A percentile compares a stretch with the other conserved stretches of the same genome.
Conservation (phyloP, 2,797 vertebrate species). For the Diplodus puntazzo region DNA sequence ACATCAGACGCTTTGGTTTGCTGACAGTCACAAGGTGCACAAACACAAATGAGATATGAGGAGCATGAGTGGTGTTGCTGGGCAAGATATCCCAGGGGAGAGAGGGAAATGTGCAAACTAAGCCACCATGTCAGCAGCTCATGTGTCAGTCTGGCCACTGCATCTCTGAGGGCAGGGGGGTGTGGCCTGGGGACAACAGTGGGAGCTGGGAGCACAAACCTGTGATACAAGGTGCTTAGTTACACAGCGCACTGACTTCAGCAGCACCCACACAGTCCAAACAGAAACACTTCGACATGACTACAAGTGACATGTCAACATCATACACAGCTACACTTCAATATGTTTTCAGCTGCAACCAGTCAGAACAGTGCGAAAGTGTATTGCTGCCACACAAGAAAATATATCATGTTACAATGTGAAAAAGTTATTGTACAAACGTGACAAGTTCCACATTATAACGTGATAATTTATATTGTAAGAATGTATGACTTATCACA, state of each 20-base stretch:
- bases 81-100: slow-evolving; percentile 56
- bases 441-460: no score
- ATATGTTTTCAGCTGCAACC: neutral
- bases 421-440: no score
- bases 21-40: slow-evolving; percentile 35
- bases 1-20: slow-evolving; percentile 24
- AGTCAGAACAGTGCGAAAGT: neutral
- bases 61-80: slow-evolving; percentile 54
- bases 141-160: slow-evolving; percentile 56
- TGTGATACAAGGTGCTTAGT: slow-evolving; percentile 41
- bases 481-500: no score
- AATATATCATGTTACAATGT: no score
- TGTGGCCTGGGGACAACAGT: slow-evolving; percentile 20
- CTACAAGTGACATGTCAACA: neutral
- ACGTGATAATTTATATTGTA: no score
- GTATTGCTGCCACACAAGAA: no score
- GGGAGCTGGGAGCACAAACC: neutral
- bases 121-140: slow-evolving; percentile 63
- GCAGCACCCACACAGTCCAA: neutral
- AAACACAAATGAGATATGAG: slow-evolving; percentile 52
- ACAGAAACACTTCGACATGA: neutral
- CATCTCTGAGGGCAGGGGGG: slow-evolving; percentile 61
- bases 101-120: slow-evolving; percentile 48
- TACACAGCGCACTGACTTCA: slow-evolving; percentile 35
- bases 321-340: neutral